A percentile compares a stretch with the other conserved stretches of the same genome.
These are phyloP conservation scores for Dolomedes plantarius DNA, from an alignment of 2,888 invertebrate species.

Conservation along the genomic window DNA sequence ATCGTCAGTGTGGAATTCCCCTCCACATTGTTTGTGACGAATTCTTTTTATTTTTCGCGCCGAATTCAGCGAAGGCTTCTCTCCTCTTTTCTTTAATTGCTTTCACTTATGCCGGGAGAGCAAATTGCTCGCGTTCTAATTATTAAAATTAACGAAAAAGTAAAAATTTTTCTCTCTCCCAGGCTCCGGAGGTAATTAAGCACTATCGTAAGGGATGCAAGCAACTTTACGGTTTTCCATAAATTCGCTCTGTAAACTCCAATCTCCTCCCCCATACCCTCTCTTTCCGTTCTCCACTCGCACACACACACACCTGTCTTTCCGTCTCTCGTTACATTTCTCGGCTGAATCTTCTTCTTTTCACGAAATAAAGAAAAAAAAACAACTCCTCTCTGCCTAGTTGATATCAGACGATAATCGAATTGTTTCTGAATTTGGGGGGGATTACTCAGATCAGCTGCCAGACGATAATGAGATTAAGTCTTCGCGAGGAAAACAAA, in stretches of 20 bases:
- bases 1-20: conserved; percentile 3
- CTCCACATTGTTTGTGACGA: not conserved
- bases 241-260: conserved; percentile 15
- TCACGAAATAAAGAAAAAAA: conserved; percentile 4
- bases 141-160: conserved; percentile 67
- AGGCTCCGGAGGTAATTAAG: conserved; percentile 47
- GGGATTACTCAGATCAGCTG: conserved; percentile 56
- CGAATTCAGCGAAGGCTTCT: conserved; percentile 3
- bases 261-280: not conserved
- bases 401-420: conserved; percentile 70
- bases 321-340: conserved; percentile 12
- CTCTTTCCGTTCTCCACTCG: too few species aligned
- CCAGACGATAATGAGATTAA: conserved; percentile 43
- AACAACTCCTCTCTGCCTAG: conserved; percentile 41
- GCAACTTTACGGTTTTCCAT: conserved; percentile 29
- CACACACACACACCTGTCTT: not conserved
- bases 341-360: not conserved
- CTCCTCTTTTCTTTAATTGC: conserved; percentile 69
- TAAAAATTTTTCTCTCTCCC: conserved; percentile 29
- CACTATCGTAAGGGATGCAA: conserved; percentile 35
- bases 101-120: conserved; percentile 37
- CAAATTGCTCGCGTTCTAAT: conserved; percentile 53
- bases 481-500: conserved; percentile 42
- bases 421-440: conserved; percentile 61
- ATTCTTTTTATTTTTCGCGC: conserved; percentile 30